These are phyloP conservation scores for Sporophila hypoxantha DNA, from an alignment of 2,113 vertebrate genomes.

Conservation along the genomic window DNA sequence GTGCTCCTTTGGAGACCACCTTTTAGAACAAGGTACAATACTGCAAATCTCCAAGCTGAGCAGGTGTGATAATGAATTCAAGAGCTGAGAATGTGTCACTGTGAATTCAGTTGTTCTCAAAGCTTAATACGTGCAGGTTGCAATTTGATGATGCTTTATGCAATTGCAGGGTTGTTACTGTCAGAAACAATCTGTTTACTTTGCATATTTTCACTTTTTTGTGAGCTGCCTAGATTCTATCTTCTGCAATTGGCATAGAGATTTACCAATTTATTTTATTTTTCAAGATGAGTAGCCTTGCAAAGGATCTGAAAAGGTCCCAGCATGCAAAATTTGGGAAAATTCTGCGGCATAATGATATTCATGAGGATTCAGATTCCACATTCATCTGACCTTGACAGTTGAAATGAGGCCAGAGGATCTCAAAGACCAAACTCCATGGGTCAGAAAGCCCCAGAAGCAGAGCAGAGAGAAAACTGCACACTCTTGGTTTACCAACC, in stretches of 20 bases:
- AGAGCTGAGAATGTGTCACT: constrained; percentile 24
- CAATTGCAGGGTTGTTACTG: constrained; percentile 55
- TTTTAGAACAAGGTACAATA: constrained; percentile 12
- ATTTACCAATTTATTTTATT: constrained; percentile 63
- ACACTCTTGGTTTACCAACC: background rate
- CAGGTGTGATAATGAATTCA: constrained; percentile 57
- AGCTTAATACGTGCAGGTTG: constrained; percentile 47
- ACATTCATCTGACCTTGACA: constrained; percentile 37
- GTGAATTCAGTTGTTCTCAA: constrained; percentile 49
- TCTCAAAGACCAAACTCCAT: background rate
- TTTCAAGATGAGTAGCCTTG: constrained; percentile 43
- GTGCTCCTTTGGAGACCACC: background rate
- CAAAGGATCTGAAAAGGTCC: constrained; percentile 30
- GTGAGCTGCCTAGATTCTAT: constrained; percentile 28
- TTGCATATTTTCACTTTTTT: constrained; percentile 55
- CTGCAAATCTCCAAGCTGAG: constrained; percentile 27
- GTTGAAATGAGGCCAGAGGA: background rate
- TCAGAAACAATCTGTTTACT: constrained; percentile 55
- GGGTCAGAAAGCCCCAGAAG: background rate
- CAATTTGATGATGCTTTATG: constrained; percentile 64
- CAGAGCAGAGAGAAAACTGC: background rate
- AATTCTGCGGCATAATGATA: constrained; percentile 43
- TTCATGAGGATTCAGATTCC: constrained; percentile 40
- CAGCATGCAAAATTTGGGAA: constrained; percentile 37
- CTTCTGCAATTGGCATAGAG: constrained; percentile 48